These are phyloP conservation scores for Muscicapa adusta DNA, from an alignment of 2,113 vertebrate species.

Conservation along the genomic window DNA sequence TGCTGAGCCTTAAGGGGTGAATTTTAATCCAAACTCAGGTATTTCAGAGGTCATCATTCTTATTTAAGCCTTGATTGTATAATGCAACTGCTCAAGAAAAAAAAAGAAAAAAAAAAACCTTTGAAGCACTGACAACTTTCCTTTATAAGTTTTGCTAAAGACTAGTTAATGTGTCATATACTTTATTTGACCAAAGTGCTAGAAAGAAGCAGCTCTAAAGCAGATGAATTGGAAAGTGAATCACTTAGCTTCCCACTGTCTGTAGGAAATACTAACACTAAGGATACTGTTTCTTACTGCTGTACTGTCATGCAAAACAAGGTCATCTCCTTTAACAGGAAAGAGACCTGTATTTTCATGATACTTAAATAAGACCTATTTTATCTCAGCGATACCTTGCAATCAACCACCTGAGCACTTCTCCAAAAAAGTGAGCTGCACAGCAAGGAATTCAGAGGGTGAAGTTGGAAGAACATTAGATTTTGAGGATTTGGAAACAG, in stretches of 20 bases:
- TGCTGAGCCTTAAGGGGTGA: neutral
- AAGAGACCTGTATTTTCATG: neutral
- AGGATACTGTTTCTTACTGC: neutral
- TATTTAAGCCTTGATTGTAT: neutral
- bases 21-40: slow-evolving; percentile 14
- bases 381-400: neutral
- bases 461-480: neutral
- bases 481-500: neutral
- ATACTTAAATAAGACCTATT: neutral
- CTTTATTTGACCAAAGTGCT: neutral
- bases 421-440: neutral
- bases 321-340: neutral
- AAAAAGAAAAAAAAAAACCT: neutral
- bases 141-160: slow-evolving; percentile 10
- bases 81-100: neutral
- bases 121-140: slow-evolving; percentile 1
- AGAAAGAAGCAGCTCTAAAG: neutral
- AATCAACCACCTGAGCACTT: neutral
- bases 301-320: neutral
- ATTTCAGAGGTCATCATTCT: slow-evolving; percentile 6
- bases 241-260: neutral
- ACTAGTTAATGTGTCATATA: neutral
- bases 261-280: neutral
- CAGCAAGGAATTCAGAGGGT: neutral
- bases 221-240: neutral